Conservation (phyloP, 2,888 invertebrate genomes). For the Eumacrocentrus americanus region DNA sequence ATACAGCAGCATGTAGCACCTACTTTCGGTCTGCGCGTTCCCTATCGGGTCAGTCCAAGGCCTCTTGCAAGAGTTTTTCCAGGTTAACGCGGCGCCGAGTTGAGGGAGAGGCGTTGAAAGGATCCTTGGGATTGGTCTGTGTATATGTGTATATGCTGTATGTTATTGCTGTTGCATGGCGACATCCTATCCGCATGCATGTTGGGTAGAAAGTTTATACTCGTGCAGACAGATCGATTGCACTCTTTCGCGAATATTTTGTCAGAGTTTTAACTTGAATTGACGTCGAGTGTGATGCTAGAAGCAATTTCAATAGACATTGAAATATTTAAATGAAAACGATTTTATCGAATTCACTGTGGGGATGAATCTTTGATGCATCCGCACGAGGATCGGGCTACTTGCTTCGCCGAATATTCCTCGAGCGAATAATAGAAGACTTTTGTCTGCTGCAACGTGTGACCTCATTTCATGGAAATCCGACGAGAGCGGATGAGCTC, state of each 20-base stretch:
- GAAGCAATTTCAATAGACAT: constrained; percentile 4
- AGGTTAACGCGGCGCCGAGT: constrained; percentile 12
- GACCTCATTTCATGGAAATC: constrained; percentile 29
- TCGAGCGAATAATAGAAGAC: constrained; percentile 19
- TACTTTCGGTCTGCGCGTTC: constrained; percentile 16
- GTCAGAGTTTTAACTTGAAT: background rate
- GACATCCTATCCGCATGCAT: too few species aligned
- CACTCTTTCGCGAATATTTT: background rate
- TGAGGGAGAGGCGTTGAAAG: constrained; percentile 16
- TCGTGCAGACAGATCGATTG: background rate
- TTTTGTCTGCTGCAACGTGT: constrained; percentile 22
- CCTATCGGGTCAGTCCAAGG: constrained; percentile 27
- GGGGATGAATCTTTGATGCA: constrained; percentile 20
- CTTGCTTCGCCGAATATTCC: constrained; percentile 2
- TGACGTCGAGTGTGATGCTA: constrained; percentile 3
- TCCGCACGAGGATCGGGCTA: too few species aligned
- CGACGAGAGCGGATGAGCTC: background rate
- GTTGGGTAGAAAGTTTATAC: constrained; percentile 5
- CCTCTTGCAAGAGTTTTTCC: constrained; percentile 19
- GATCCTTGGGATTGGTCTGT: constrained; percentile 12
- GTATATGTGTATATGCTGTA: background rate
- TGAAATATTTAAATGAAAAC: constrained; percentile 13
- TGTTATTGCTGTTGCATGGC: too few species aligned
- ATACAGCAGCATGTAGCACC: constrained; percentile 18
- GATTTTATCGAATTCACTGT: constrained; percentile 15